phyloP scores from a whole-genome alignment of 37 sponge, comb jelly and placozoan genomes.

The Hexactinellida sp. region DNA sequence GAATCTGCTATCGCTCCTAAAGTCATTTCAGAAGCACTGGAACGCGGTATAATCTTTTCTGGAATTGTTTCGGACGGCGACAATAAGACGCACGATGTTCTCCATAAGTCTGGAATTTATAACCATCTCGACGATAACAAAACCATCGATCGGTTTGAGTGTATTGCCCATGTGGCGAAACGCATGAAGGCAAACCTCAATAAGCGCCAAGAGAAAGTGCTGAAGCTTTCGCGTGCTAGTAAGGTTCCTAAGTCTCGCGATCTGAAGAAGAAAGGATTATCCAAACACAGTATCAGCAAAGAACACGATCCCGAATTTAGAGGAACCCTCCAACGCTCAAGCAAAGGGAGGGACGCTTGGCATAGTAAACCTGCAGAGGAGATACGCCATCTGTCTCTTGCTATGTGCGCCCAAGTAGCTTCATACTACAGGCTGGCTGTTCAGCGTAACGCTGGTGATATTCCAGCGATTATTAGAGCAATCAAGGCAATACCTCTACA shows the following conservation, averaged over 20 bases:
- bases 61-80: not conserved
- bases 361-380: not conserved
- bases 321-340: not conserved
- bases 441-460: not conserved
- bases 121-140: not conserved
- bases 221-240: not conserved
- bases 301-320: not conserved
- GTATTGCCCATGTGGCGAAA: not conserved
- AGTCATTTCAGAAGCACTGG: not conserved
- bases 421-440: not conserved
- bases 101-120: not conserved
- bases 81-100: not conserved
- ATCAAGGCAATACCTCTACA: not conserved
- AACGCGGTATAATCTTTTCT: not conserved
- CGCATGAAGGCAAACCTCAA: not conserved
- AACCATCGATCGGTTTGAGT: not conserved
- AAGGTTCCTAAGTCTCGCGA: not conserved
- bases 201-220: not conserved
- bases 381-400: not conserved
- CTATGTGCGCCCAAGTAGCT: not conserved
- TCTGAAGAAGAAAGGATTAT: not conserved
- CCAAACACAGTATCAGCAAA: not conserved
- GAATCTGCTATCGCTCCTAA: not conserved
- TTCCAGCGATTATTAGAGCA: not conserved
- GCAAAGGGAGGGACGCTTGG: not conserved